Conservation (phyloP, 2,888 invertebrate species). For the Psylliodes chrysocephalus region DNA sequence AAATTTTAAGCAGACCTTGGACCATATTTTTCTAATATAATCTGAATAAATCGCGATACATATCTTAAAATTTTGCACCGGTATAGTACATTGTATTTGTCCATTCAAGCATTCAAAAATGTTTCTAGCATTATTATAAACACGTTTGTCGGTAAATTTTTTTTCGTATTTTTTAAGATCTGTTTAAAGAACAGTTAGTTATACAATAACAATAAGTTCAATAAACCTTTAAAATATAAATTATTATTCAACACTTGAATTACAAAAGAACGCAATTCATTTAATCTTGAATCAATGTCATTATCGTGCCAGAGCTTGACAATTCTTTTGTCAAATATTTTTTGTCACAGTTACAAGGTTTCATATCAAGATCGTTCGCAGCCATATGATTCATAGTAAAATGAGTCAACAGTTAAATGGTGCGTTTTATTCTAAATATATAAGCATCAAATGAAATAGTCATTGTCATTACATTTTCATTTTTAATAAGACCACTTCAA, state of each 20-base stretch:
- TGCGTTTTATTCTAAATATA: no score
- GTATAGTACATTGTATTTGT: background rate
- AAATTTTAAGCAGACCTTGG: no score
- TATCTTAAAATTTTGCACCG: background rate
- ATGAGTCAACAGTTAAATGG: no score
- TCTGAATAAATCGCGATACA: background rate
- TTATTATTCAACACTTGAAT: background rate
- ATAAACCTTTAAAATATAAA: constrained; percentile 1
- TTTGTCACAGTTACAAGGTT: no score
- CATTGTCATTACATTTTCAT: no score
- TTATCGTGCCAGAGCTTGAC: background rate
- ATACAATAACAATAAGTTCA: background rate
- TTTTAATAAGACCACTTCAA: no score
- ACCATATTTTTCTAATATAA: no score
- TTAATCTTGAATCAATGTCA: background rate
- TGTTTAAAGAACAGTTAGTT: background rate
- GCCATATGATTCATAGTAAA: no score
- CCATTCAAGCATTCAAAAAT: no score
- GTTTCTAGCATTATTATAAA: no score
- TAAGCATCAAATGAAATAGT: no score
- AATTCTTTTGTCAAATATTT: background rate
- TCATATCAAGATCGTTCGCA: background rate
- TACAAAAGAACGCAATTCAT: background rate
- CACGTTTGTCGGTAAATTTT: no score
- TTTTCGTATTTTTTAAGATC: background rate